A percentile compares a stretch with the other conserved stretches of the same genome.
phyloP scores from a whole-genome alignment of 2,888 invertebrate species.

The Melieria omissa region DNA sequence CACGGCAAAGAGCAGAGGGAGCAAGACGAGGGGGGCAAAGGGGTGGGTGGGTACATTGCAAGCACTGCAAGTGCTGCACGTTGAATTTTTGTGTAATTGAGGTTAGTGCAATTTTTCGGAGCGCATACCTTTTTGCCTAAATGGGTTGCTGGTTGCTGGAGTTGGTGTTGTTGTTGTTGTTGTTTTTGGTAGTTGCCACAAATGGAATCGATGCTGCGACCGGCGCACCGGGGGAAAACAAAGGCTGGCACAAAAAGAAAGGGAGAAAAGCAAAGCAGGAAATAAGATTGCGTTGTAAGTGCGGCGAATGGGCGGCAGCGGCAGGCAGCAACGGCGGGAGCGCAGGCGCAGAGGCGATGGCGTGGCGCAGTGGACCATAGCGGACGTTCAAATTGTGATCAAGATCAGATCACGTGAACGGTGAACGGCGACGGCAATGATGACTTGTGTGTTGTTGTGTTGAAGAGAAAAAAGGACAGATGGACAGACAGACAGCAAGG shows the following conservation, averaged over 20 bases:
- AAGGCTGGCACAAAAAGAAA: background rate
- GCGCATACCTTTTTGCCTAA: slow-evolving; percentile 46
- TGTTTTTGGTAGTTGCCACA: background rate
- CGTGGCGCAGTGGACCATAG: slow-evolving; percentile 44
- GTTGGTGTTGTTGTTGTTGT: background rate
- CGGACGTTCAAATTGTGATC: slow-evolving; percentile 57
- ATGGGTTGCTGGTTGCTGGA: slow-evolving; percentile 42
- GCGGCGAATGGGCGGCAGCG: too few relatives aligned
- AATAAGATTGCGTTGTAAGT: slow-evolving; percentile 9
- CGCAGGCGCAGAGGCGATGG: too few relatives aligned
- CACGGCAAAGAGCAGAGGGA: background rate
- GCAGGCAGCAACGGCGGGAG: too few relatives aligned
- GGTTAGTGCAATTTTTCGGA: slow-evolving; percentile 55
- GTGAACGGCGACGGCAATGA: too few relatives aligned
- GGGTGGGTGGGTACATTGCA: too few relatives aligned
- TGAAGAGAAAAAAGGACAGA: too few relatives aligned
- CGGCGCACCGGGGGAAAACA: background rate
- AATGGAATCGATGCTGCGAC: background rate
- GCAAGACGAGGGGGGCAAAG: too few relatives aligned
- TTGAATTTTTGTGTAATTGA: slow-evolving; percentile 54
- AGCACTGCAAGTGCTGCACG: slow-evolving; percentile 9
- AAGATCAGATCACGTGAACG: slow-evolving; percentile 47
- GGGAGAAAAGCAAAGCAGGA: slow-evolving; percentile 6
- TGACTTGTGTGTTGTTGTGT: too few relatives aligned
- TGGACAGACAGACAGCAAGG: too few relatives aligned